A percentile compares a stretch with the other conserved stretches of the same genome.
Conservation (phyloP, 2,888 invertebrate genomes). For the Sthenelais limicola region DNA sequence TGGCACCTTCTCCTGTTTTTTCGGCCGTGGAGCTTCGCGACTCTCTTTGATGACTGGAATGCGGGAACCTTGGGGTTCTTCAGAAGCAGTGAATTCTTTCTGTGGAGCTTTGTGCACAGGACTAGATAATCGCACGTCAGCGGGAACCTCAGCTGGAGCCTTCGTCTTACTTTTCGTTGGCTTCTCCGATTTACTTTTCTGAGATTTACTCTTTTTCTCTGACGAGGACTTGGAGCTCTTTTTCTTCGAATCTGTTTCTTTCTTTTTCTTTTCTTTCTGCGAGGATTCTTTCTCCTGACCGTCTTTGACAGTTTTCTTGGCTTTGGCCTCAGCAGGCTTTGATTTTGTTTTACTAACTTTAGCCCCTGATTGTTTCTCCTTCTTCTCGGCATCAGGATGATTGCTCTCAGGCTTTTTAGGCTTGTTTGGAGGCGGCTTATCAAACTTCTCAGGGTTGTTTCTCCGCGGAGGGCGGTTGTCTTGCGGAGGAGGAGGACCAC, state of each 20-base stretch:
- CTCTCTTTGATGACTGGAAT: background rate
- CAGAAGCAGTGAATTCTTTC: no score
- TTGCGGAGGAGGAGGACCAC: no score
- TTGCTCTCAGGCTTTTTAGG: conserved; percentile 3
- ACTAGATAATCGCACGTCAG: no score
- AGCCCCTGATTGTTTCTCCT: background rate
- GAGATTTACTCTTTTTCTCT: conserved; percentile 6
- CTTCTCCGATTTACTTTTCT: background rate
- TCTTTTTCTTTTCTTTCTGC: conserved; percentile 3
- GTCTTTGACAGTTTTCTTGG: background rate
- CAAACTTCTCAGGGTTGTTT: background rate
- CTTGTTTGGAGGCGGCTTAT: background rate
- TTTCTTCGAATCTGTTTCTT: conserved; percentile 6
- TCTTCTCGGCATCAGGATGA: background rate
- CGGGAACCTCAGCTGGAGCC: background rate
- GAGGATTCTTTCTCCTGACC: conserved; percentile 24
- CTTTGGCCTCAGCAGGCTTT: background rate
- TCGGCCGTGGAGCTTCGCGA: background rate
- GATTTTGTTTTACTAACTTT: conserved; percentile 6
- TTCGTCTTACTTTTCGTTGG: background rate
- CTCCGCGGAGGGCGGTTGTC: background rate
- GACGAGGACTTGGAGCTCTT: background rate
- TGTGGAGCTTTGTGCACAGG: no score
- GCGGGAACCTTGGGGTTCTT: background rate
- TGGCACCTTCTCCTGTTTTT: background rate